Percentiles rank a stretch among this genome's conserved stretches.
Evolutionary conservation across 2,888 invertebrate genomes (phyloP).

Genomic region (Hirtodrosophila trivittata): DNA sequence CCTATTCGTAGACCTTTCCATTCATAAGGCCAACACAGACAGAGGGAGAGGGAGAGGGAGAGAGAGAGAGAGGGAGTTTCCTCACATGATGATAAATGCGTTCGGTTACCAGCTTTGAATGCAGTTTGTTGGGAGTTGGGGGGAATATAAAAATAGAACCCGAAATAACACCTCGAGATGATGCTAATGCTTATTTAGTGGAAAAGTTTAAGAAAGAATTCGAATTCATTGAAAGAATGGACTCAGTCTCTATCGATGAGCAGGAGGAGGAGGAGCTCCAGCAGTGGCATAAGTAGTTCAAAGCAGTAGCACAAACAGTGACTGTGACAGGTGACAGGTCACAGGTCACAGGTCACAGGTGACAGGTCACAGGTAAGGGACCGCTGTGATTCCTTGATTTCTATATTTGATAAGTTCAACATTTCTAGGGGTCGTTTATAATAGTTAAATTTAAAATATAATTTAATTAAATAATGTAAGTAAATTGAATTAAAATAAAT

Average conservation of each 20-base stretch:
- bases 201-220: slow-evolving; percentile 45
- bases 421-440: too few relatives aligned
- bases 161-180: slow-evolving; percentile 18
- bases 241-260: slow-evolving; percentile 41
- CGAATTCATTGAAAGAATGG: slow-evolving; percentile 3
- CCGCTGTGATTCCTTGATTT: too few relatives aligned
- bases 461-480: too few relatives aligned
- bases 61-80: too few relatives aligned
- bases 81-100: slow-evolving; percentile 64
- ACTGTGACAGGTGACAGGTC: too few relatives aligned
- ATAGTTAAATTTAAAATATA: too few relatives aligned
- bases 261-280: too few relatives aligned
- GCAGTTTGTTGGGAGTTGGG: slow-evolving; percentile 31
- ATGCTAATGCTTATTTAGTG: slow-evolving; percentile 76
- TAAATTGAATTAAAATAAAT: too few relatives aligned
- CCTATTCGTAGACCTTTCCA: slow-evolving; percentile 17
- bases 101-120: slow-evolving; percentile 57
- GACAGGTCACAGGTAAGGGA: too few relatives aligned
- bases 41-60: too few relatives aligned
- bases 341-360: too few relatives aligned
- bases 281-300: slow-evolving; percentile 19
- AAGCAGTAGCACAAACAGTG: slow-evolving; percentile 4
- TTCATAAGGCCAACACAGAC: slow-evolving; percentile 20
- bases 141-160: background rate
- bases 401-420: too few relatives aligned